Percentiles rank a stretch among this genome's conserved stretches.
Evolutionary conservation across 2,113 vertebrate genomes (phyloP).

Genomic region (Hassar affinis): DNA sequence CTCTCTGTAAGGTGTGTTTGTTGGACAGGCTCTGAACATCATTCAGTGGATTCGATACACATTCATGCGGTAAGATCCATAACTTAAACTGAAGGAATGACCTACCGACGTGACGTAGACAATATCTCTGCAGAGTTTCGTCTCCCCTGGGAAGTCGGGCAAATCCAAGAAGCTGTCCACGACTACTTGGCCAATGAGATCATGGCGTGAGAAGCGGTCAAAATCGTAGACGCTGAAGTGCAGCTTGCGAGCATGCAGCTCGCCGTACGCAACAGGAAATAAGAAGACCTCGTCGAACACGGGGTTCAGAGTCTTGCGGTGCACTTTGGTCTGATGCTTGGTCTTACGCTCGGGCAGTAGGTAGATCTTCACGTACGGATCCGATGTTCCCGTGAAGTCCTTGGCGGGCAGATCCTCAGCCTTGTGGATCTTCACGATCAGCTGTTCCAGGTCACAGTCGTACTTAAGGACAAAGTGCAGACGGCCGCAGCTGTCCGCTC

Average conservation of each 20-base stretch:
- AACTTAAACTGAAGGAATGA: slow-evolving; percentile 22
- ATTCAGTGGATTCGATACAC: background rate
- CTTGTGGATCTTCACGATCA: slow-evolving; percentile 96
- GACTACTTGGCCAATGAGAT: slow-evolving; percentile 95
- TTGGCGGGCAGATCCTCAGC: slow-evolving; percentile 93
- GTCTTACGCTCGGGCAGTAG: slow-evolving; percentile 96
- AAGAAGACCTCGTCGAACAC: slow-evolving; percentile 98
- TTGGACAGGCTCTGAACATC: too few species aligned
- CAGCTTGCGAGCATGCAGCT: slow-evolving; percentile 86
- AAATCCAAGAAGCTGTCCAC: slow-evolving; percentile 98
- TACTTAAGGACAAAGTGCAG: slow-evolving; percentile 94
- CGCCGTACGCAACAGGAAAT: slow-evolving; percentile 88
- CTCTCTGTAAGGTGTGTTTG: too few species aligned
- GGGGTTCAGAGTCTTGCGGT: slow-evolving; percentile 96
- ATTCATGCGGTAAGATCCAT: too few species aligned
- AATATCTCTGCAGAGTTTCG: slow-evolving; percentile 92
- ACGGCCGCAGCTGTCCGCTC: slow-evolving; percentile 82
- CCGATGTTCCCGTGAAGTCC: slow-evolving; percentile 97
- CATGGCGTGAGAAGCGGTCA: slow-evolving; percentile 96
- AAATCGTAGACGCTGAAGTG: slow-evolving; percentile 99
- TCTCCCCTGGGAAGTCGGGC: slow-evolving; percentile 94
- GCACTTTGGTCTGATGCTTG: slow-evolving; percentile 99
- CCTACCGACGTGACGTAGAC: slow-evolving; percentile 96
- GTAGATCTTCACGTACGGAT: slow-evolving; percentile 98
- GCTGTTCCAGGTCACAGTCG: slow-evolving; percentile 95